phyloP scores from a whole-genome alignment of 2,888 invertebrate species.

The Choristoneura rosaceana region DNA sequence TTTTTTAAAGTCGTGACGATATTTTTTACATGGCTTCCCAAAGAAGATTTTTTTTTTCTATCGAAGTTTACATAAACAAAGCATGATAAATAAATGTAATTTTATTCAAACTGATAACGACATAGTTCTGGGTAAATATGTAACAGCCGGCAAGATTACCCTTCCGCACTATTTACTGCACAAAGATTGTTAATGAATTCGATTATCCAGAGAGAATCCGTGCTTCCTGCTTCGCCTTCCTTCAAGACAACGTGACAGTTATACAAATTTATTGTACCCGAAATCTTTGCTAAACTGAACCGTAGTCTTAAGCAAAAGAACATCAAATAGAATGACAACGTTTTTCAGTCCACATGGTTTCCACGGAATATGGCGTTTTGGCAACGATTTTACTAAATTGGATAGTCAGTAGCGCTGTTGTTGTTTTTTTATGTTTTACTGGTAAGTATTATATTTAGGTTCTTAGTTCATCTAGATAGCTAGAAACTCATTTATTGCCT shows the following conservation, averaged over 20 bases:
- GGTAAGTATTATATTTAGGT: not conserved
- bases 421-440: not conserved
- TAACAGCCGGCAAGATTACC: constrained; percentile 47
- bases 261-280: constrained; percentile 43
- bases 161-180: constrained; percentile 64
- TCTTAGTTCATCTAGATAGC: not conserved
- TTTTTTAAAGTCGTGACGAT: no score
- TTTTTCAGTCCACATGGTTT: constrained; percentile 10
- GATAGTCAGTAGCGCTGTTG: constrained; percentile 20
- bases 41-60: no score
- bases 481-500: no score
- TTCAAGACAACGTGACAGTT: constrained; percentile 54
- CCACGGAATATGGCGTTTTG: constrained; percentile 29
- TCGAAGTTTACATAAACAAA: not conserved
- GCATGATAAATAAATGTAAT: not conserved
- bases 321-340: not conserved
- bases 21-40: no score
- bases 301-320: constrained; percentile 24
- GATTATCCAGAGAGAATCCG: constrained; percentile 72
- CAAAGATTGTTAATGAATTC: constrained; percentile 78
- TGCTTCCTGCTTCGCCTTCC: constrained; percentile 60
- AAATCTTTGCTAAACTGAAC: constrained; percentile 18
- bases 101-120: constrained; percentile 11
- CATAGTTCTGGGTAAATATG: constrained; percentile 11
- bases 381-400: constrained; percentile 30